These are phyloP conservation scores for Drosophila ambigua DNA, from an alignment of 1,140 invertebrate genomes.

Conservation along the genomic window DNA sequence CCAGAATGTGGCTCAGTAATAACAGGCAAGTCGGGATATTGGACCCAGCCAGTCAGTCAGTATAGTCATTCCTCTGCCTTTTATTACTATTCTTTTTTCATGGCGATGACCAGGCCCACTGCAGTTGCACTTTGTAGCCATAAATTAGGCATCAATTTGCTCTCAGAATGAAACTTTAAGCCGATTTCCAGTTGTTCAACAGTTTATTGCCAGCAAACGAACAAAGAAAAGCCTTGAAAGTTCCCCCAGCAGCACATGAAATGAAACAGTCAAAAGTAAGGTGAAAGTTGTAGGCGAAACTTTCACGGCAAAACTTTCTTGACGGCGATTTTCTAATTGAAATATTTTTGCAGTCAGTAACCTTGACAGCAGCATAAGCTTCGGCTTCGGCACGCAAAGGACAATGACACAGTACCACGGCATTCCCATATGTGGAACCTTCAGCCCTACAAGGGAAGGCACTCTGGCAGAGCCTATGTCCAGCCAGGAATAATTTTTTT, in stretches of 20 bases:
- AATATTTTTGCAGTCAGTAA: constrained; percentile 16
- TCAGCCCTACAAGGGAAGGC: background rate
- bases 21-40: too few species aligned
- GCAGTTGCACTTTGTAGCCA: too few species aligned
- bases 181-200: constrained; percentile 15
- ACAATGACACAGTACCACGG: too few species aligned
- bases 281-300: constrained; percentile 3
- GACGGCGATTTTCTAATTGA: constrained; percentile 18
- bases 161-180: constrained; percentile 4
- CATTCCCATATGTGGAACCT: background rate
- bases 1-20: too few species aligned
- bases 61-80: too few species aligned
- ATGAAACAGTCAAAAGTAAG: background rate
- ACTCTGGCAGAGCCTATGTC: background rate
- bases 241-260: background rate
- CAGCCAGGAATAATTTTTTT: background rate
- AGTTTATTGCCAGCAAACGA: background rate
- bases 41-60: too few species aligned
- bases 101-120: too few species aligned
- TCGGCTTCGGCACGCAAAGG: too few species aligned
- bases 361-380: background rate
- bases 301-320: background rate
- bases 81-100: too few species aligned
- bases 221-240: constrained; percentile 6
- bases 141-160: too few species aligned